Evolutionary conservation across 2,797 vertebrate species (phyloP), one percentile per base, ranked within the genome.

Genomic region (Nyctalus aviator): DNA sequence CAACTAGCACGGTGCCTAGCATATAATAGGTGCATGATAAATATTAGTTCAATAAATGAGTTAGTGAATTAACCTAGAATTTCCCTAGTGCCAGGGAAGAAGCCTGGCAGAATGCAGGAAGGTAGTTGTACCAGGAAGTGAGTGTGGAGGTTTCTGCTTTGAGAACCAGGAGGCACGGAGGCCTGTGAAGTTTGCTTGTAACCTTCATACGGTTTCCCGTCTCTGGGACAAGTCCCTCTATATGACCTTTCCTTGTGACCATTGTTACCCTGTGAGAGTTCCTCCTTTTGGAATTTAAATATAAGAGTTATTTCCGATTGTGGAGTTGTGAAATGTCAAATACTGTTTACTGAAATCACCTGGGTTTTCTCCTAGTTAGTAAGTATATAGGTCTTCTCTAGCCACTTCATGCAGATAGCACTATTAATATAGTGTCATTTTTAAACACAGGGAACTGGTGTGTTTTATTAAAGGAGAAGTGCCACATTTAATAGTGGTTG

Each of bases 231-330:
- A 93, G 57, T 27, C 44, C 35, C 48, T 91, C 32, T 71, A n/a
- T 68, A 44, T 89, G 37, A 44, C 69, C 64, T 88, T 88, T 90
- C 72, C 21, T 55, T 20, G 6, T 85, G 57, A 35, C 11, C 50
- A 17, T 66, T 18, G 7, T 75, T 81, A 50, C 37, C 66, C 10
- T 78, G 1, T 44, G 84, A 69, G 21, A 88, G 9, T 66, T 27
- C 76, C 30, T 89, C 30, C 69, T 75, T 90, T 81, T 94, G 41
- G 68, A 82, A 88, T 75, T 77, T 84, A 32, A 85, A 64, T 68
- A 50, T 53, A 90, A 88, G 55, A 30, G 53, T 35, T 32, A 35
- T 91, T 90, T 82, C 55, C 37, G 75, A n/a, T 75, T 83, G 66
- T 84, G 20, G 50, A 62, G 2, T 83, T 94, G 73, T 96, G 84